Conservation (phyloP, 2,113 vertebrate species). For the Zosterops hypoxanthus region DNA sequence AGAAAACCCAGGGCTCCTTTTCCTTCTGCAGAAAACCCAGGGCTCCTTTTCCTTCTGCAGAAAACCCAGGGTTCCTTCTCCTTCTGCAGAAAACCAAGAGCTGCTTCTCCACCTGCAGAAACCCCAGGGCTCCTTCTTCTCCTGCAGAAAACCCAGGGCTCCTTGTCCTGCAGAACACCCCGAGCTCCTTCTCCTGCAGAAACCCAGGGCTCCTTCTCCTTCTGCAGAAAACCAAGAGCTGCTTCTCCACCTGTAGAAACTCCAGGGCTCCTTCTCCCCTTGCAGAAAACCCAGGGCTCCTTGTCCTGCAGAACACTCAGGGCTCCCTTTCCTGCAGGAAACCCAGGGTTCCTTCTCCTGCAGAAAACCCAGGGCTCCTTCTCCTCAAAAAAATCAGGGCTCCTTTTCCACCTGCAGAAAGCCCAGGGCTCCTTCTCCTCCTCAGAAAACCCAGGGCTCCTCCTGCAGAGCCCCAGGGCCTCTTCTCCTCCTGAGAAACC, state of each 20-base stretch:
- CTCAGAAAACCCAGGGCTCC: neutral
- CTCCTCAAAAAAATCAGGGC: neutral
- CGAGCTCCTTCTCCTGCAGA: neutral
- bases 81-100: too few relatives aligned
- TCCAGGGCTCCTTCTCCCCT: too few relatives aligned
- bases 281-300: neutral
- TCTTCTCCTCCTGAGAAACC: neutral
- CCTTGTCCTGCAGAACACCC: neutral
- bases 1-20: neutral
- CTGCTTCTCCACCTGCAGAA: too few relatives aligned
- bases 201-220: neutral
- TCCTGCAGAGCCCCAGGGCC: too few relatives aligned
- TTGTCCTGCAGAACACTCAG: too few relatives aligned
- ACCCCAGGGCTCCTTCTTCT: neutral
- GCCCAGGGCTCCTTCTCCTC: neutral
- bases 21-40: neutral
- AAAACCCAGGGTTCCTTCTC: neutral
- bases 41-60: too few relatives aligned
- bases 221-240: too few relatives aligned
- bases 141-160: neutral
- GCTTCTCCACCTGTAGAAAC: too few relatives aligned
- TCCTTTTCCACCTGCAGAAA: neutral
- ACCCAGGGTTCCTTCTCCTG: too few relatives aligned
- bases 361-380: neutral
- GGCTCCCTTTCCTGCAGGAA: too few relatives aligned